Base-by-base conservation (phyloP, 1,140 invertebrate genomes). In the Cyphomyrmex costatus region DNA sequence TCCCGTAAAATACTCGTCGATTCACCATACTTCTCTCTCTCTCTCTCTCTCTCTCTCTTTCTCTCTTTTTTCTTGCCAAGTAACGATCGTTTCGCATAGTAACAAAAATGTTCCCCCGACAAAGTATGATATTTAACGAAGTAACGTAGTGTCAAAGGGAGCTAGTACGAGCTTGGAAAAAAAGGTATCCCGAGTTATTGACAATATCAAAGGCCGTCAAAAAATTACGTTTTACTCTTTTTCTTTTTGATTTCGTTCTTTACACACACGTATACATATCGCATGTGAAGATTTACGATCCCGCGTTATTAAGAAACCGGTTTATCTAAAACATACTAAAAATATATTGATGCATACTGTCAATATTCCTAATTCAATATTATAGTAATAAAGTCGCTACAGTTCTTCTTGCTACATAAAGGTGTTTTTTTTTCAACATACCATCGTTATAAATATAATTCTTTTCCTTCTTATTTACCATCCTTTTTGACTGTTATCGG, bases 51-150 rank as follows among this genome's bases (percentile, higher is more conserved):
- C 53, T 58, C 58, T 83, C 60, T 70, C 24, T 66, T 49, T 63
- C 27, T 79, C 58, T 60, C 53, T 68, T n/a, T 83, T 70, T 85
- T 63, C 63, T 83, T 74, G 76, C 68, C 56, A 78, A 78, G 60
- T 73, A 66, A 46, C 73, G 71, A 63, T 84, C 80, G 82, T 65
- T 79, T 85, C 27, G 74, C 68, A 83, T 27, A 36, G 27, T 56
- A 56, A 83, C 53, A 83, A 83, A 83, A 83, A 83, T 71, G n/a
- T 74, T 51, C 46, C 27, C 30, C 79, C 30, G 82, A 85, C 46
- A 36, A 51, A 61, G 36, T 71, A 71, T 61, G 66, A 84, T 82
- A 82, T 87, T 87, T 78, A 83, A 83, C 79, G 79, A 83, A 83
- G 87, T 87, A 87, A 71, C 78, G 65, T 53, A 56, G 77, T 73